phyloP scores from a whole-genome alignment of 2,797 vertebrate species.

The Botia kubotai region DNA sequence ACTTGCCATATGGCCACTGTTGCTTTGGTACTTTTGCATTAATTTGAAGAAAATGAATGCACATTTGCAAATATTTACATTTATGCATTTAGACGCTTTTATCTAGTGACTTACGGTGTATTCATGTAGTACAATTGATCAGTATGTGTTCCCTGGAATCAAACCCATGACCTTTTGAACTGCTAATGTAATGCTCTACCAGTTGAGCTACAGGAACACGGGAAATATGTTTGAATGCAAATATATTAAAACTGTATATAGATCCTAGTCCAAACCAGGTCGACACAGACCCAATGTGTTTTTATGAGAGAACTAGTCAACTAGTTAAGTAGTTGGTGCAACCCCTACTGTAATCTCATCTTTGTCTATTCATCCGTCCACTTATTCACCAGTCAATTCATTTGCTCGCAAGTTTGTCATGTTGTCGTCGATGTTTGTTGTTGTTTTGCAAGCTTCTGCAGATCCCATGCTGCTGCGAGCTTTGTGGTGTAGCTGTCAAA shows the following conservation, averaged over 20 bases:
- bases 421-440: conserved; percentile 55
- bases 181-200: too few relatives aligned
- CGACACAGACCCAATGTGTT: not conserved
- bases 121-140: too few relatives aligned
- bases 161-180: too few relatives aligned
- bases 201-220: too few relatives aligned
- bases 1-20: not conserved
- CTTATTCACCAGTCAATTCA: conserved; percentile 53
- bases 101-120: too few relatives aligned
- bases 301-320: not conserved
- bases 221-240: not conserved
- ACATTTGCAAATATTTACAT: not conserved
- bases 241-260: not conserved
- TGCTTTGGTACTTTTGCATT: not conserved
- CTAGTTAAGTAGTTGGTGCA: conserved; percentile 16
- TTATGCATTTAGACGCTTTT: too few relatives aligned
- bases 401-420: conserved; percentile 54
- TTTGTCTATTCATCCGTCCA: conserved; percentile 56
- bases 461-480: conserved; percentile 55
- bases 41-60: too few relatives aligned
- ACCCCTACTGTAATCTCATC: conserved; percentile 45
- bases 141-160: too few relatives aligned
- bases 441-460: conserved; percentile 66
- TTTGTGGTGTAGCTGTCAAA: conserved; percentile 53
- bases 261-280: not conserved